Base-by-base conservation (phyloP, 2,888 invertebrate genomes). In the Plusia festucae region DNA sequence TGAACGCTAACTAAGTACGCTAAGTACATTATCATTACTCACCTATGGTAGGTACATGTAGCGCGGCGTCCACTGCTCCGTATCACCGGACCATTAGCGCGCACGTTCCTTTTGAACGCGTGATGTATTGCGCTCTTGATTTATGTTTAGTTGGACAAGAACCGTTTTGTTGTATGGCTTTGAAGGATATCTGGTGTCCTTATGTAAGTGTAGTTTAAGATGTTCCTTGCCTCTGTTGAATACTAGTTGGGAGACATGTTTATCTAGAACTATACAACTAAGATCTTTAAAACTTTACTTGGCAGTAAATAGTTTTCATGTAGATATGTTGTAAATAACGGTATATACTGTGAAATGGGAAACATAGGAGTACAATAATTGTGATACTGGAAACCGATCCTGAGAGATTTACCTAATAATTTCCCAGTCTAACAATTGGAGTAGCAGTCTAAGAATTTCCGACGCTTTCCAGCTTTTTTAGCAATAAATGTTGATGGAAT, bases 81-180 rank as follows among this genome's bases (percentile, higher is more conserved):
- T 78, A 81, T 85, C 80, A 81, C 79, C 73, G 73, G 78, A 74
- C 88, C 87, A 88, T 87, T 88, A 87, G 83, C 66, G 73, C 70
- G 53, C 55, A 60, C 61, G 78, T 79, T 80, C 73, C 74, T 73
- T 81, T 83, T 78, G 79, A 82, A 61, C 78, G 73, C 57, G 79
- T 87, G 87, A 88, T 87, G 87, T 87, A 87, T 81, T 65, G 78
- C 81, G 62, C 75, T 54, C 81, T 79, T 88, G 88, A 88, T 88
- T 87, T 88, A 88, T 85, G 79, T 78, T 62, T 73, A 51, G 34
- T 66, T 70, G 52, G 75, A 73, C 67, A 70, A 70, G 74, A 70
- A 60, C 44, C 69, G 63, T 72, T 78, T 78, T 79, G 68, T 79
- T 71, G 74, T 73, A 65, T 71, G 34, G 62, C 64, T 73, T 61